Evolutionary conservation across 2,797 vertebrate genomes (phyloP).

Genomic region (Dendrocincla fuliginosa): DNA sequence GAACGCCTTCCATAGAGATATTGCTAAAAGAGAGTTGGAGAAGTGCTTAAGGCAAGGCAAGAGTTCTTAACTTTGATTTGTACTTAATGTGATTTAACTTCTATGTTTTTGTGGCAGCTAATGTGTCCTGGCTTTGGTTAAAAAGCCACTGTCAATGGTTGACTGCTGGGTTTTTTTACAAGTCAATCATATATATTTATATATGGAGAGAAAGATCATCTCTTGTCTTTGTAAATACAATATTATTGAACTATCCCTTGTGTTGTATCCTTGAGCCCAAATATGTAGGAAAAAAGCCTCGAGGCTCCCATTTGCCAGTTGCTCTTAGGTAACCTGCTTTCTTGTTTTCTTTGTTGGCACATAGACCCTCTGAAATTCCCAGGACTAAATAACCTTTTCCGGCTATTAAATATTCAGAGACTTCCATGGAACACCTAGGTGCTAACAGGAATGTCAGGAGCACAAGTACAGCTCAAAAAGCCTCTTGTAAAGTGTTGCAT

Average conservation of each 20-base stretch:
- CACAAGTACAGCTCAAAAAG: background rate
- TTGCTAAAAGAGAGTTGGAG: background rate
- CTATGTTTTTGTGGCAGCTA: background rate
- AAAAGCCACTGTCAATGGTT: background rate
- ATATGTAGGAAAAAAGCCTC: background rate
- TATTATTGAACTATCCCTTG: background rate
- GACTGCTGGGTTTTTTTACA: background rate
- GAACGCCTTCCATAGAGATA: background rate
- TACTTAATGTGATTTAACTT: background rate
- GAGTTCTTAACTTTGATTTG: background rate
- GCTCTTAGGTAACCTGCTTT: background rate
- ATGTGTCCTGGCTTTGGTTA: background rate
- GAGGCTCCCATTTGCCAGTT: background rate
- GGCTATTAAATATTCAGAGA: background rate
- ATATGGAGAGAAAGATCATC: accelerated
- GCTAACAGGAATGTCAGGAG: background rate
- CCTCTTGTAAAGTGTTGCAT: background rate
- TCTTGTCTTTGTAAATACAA: background rate
- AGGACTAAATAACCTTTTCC: background rate
- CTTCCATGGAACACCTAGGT: background rate
- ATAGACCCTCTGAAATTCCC: background rate
- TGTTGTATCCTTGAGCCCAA: background rate
- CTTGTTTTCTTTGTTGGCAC: background rate
- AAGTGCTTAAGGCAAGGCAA: background rate
- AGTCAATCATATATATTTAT: background rate